Evolutionary conservation across 2,888 invertebrate genomes (phyloP).

Genomic region (Penaeus monodon): DNA sequence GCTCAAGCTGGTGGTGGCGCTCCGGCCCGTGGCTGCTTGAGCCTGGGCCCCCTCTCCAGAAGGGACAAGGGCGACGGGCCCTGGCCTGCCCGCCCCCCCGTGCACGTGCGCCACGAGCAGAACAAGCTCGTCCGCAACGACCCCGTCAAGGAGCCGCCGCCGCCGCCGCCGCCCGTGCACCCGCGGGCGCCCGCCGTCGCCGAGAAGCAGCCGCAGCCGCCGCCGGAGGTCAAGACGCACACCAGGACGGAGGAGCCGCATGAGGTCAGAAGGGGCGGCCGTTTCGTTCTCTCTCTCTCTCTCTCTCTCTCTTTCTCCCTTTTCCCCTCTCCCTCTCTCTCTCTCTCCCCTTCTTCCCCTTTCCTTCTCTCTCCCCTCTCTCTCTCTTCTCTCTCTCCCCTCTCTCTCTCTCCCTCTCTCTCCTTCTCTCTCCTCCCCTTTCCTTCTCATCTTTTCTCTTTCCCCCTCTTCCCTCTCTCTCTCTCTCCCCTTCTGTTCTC

Average conservation of each 20-base stretch:
- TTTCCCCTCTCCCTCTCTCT: neutral
- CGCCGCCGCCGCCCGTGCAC: neutral
- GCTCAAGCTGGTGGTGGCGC: slow-evolving; percentile 50
- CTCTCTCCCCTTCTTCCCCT: neutral
- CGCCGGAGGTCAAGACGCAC: neutral
- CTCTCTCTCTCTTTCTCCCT: neutral
- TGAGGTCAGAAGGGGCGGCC: slow-evolving; percentile 38
- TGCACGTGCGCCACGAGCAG: slow-evolving; percentile 7
- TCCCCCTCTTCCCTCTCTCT: neutral
- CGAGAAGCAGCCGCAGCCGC: slow-evolving; percentile 13
- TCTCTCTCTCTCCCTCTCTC: neutral
- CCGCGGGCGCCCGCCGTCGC: neutral
- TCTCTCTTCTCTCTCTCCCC: no score
- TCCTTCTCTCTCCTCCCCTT: neutral
- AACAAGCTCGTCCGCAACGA: neutral
- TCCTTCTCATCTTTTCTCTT: neutral
- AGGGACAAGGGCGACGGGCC: slow-evolving; percentile 39
- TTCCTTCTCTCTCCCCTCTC: neutral
- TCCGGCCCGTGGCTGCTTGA: slow-evolving; percentile 60
- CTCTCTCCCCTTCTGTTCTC: neutral
- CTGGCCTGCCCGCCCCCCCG: slow-evolving; percentile 22
- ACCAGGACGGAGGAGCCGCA: slow-evolving; percentile 48
- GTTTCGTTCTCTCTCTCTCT: neutral
- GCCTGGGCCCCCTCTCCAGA: slow-evolving; percentile 48
- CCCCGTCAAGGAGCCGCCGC: slow-evolving; percentile 13